Evolutionary conservation across 1,140 invertebrate species (phyloP), one percentile per base, ranked within the genome.

Genomic region (Copidosoma floridanum): DNA sequence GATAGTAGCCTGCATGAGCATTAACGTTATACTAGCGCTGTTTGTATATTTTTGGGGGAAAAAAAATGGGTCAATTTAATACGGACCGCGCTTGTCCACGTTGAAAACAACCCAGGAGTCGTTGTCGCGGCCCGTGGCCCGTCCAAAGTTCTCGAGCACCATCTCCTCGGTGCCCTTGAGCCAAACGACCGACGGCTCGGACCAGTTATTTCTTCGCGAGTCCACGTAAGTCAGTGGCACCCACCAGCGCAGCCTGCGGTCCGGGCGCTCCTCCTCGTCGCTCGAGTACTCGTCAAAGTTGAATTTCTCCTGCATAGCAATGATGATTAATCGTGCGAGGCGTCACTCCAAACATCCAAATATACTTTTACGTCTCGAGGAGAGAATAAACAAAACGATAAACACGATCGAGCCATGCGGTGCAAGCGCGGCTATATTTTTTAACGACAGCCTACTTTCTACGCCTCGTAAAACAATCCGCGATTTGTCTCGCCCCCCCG

Each of bases 1-100:
- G 74, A 65, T 85, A 86, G 64, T 83, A 87, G 20, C 85, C 85
- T 82, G 65, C 12, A 68, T n/a, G n/a, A n/a, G n/a, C n/a, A n/a
- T n/a, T n/a, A n/a, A n/a, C n/a, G n/a, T n/a, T n/a, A n/a, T n/a
- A n/a, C n/a, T n/a, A n/a, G n/a, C n/a, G n/a, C n/a, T 8, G 6
- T 32, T 32, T 32, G 12, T 6, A 12, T 12, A 32, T 6, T 32
- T 32, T 32, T 32, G 29, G 12, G 29, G 29, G 12, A 32, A 32
- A 32, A 32, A 32, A 32, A 12, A 40, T 40, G 38, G n/a, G 12
- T 16, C 4, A 20, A 43, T 43, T 14, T 29, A 24, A 21, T 24
- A 35, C 20, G 3, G 65, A 82, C 83, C 82, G 44, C 74, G 81
- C 67, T 81, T 72, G 55, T 83, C 78, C 14, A 84, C 66, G 67